Evolutionary conservation across 2,797 vertebrate genomes (phyloP).

Genomic region (Silurus lanzhouensis): DNA sequence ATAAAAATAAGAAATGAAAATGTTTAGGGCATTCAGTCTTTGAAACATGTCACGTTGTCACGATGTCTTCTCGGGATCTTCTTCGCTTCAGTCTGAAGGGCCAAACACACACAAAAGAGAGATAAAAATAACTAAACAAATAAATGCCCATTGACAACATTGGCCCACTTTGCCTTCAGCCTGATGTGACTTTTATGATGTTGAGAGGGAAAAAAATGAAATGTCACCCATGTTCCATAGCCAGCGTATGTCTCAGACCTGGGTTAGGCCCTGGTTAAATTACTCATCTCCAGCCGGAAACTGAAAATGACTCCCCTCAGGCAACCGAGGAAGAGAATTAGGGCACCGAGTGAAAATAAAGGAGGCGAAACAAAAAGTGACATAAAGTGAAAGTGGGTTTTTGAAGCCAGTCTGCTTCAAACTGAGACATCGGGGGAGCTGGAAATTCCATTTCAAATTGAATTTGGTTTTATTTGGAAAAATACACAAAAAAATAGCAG

Average conservation of each 20-base stretch:
- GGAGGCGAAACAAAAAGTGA: background rate
- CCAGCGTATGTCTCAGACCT: conserved; percentile 5
- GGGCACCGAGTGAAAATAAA: conserved; percentile 52
- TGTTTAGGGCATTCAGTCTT: background rate
- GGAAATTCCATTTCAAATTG: background rate
- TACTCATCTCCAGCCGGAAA: conserved; percentile 38
- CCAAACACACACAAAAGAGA: background rate
- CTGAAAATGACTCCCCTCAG: conserved; percentile 45
- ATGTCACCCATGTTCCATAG: background rate
- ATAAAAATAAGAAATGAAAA: background rate
- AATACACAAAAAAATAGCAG: background rate
- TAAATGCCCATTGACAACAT: background rate
- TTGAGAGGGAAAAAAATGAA: background rate
- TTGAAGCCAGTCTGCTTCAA: background rate
- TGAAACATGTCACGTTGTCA: no score
- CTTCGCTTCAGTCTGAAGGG: background rate
- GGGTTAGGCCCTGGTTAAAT: conserved; percentile 36
- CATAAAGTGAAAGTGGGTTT: background rate
- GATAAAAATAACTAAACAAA: background rate
- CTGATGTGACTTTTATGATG: background rate
- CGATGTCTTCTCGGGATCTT: background rate
- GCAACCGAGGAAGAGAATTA: conserved; percentile 36
- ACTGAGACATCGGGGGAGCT: background rate
- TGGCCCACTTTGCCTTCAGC: conserved; percentile 3
- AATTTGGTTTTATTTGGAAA: background rate